Conservation (phyloP, 2,888 invertebrate genomes). For the Ceratothoa steindachneri region DNA sequence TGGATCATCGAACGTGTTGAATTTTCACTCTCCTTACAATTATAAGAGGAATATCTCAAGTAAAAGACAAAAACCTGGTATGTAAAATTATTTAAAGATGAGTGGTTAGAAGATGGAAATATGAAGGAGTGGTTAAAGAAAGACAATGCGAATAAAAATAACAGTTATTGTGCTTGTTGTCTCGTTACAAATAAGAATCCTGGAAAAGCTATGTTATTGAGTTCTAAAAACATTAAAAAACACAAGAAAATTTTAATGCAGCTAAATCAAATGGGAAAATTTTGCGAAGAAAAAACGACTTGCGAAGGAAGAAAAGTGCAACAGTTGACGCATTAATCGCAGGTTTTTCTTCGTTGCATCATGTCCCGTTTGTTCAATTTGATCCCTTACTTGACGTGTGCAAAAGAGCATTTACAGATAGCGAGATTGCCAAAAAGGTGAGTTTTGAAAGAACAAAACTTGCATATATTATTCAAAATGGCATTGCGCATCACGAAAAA, state of each 20-base stretch:
- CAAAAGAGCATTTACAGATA: constrained; percentile 18
- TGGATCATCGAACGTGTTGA: no score
- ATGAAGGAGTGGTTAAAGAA: background rate
- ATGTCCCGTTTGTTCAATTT: background rate
- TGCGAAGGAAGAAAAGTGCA: background rate
- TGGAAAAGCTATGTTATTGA: background rate
- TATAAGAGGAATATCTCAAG: background rate
- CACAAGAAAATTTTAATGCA: no score
- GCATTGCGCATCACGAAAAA: constrained; percentile 15
- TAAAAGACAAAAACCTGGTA: background rate
- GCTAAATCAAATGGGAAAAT: background rate
- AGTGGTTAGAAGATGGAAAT: background rate
- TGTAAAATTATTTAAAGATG: background rate
- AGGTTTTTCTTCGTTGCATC: background rate
- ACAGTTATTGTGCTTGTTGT: background rate
- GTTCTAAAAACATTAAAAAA: no score
- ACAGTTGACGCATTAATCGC: background rate
- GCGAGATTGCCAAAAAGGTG: constrained; percentile 11
- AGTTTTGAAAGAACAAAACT: constrained; percentile 16
- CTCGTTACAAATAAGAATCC: background rate
- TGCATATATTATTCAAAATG: constrained; percentile 19
- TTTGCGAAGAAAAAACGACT: background rate
- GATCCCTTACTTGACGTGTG: background rate
- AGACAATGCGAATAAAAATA: background rate
- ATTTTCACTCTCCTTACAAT: no score